Base-by-base conservation (phyloP, 2,797 vertebrate genomes). In the Neosilurus hyrtlii region DNA sequence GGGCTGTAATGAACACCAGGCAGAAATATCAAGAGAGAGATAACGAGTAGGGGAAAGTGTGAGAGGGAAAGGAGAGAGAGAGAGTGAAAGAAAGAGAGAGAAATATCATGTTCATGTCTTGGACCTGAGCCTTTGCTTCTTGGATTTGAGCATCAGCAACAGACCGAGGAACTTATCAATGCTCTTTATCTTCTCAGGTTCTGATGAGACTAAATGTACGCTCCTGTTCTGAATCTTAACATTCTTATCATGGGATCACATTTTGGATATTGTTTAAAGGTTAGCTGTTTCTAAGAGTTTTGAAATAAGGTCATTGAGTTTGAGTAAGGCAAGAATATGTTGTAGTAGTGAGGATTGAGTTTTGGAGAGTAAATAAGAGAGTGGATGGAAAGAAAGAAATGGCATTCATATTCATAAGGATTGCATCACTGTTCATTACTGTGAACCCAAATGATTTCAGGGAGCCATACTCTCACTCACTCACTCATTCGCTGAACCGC, bases 1-100 rank as follows among this genome's bases (percentile, higher is more conserved):
- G 86, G 68, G 79, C 84, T 12, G 70, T 93, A 93, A 93, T 91
- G 89, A 91, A 88, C 91, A 91, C 91, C 91, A 93, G 91, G 91
- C 89, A 87, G 24, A 88, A 90, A 89, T 86, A 89, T 83, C 86
- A 81, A 79, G 83, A 49, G 74, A 59, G 26, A 76, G 30, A 76
- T 16, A 61, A 76, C 35, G 54, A 22, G 52, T 22, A 30, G 10
- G 9, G 56, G 72, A 57, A 57, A n/a, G 70, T 14, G n/a, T 15
- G 22, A 74, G 73, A 37, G 18, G 8, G 54, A 75, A 20, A 22
- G 18, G 26, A 37, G 35, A 37, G 26, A 75, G 30, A 22, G 18
- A 35, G 54, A 37, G 35, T 22, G 30, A 67, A 30, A 35, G 65
- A 67, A 15, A 18, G 18, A 61, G 73, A 76, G 6, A 61, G 9